Percentiles rank a stretch among this genome's conserved stretches.
Evolutionary conservation across 2,888 invertebrate species (phyloP).

Genomic region (Dendrolimus houi): DNA sequence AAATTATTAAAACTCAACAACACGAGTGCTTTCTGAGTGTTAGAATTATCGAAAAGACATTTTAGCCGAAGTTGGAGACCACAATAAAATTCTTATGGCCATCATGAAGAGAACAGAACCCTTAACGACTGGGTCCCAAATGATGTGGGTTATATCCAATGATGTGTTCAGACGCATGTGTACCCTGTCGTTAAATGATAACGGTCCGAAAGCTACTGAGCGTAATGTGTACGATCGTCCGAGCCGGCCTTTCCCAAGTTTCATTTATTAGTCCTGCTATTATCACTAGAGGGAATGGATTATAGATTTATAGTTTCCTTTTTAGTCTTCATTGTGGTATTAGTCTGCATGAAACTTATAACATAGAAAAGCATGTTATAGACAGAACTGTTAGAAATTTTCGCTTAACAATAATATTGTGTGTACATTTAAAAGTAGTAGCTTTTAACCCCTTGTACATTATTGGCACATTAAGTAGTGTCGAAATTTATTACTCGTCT

Average conservation of each 20-base stretch:
- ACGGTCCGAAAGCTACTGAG: conserved; percentile 36
- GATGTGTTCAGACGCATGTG: conserved; percentile 36
- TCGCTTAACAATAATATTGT: not conserved
- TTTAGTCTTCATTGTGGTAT: not conserved
- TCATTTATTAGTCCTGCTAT: conserved; percentile 37
- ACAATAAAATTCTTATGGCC: conserved; percentile 46
- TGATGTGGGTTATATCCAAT: conserved; percentile 38
- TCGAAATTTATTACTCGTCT: not conserved
- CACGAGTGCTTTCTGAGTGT: conserved; percentile 12
- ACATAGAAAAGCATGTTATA: not conserved
- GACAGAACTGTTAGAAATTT: not conserved
- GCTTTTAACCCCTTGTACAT: too few species aligned
- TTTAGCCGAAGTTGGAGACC: conserved; percentile 30
- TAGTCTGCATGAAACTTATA: not conserved
- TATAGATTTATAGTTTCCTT: conserved; percentile 17
- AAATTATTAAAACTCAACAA: conserved; percentile 14
- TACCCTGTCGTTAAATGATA: conserved; percentile 45
- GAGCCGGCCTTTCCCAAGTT: conserved; percentile 34
- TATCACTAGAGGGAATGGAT: conserved; percentile 26
- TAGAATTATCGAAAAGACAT: conserved; percentile 20
- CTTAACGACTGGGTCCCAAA: conserved; percentile 45
- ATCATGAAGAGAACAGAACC: conserved; percentile 41
- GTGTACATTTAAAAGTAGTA: too few species aligned
- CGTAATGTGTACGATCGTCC: conserved; percentile 41
- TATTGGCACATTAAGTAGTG: not conserved